Evolutionary conservation across 2,888 invertebrate genomes (phyloP), one percentile per base, ranked within the genome.

Genomic region (Aleiodes leptofemur): DNA sequence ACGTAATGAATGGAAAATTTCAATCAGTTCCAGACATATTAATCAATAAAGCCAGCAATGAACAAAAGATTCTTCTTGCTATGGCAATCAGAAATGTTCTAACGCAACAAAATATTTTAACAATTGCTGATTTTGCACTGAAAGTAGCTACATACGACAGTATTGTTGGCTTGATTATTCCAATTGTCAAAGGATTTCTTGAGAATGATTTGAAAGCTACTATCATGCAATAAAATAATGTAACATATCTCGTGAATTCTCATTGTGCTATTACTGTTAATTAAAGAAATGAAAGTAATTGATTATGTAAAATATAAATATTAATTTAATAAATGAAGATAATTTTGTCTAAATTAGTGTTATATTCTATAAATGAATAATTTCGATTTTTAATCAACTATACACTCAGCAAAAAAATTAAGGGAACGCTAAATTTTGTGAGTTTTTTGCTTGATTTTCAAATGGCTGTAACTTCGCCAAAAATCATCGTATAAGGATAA

Each of bases 11-110:
- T n/a, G 77, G 79, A 48, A 69, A 76, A 72, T 81, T 81, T 16
- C 76, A 76, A 70, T 79, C 81, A 29, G 80, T 80, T 8, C 79
- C 81, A 29, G 76, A 80, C 50, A 77, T 81, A 71, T 66, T 81
- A 57, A 13, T 38, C 7, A 53, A 72, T 7, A 78, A 79, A 14
- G 69, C 78, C 14, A 78, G 69, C n/a, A 5, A 29, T 51, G 61
- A 72, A 13, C 81, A 81, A 64, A 75, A 74, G 68, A 61, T 76
- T 72, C 76, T 71, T 61, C 73, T 81, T 5, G 76, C 76, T 56
- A 13, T 61, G 8, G 76, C 78, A 16, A 5, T 81, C 1, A 72
- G 70, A 29, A 72, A 70, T 51, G 0, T 81, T 8, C 57, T 79
- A n/a, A 76, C 57, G 34, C 55, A 70, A 9, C 66, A 79, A 69